Conservation (phyloP, 1,140 invertebrate genomes). For the Apis laboriosa region DNA sequence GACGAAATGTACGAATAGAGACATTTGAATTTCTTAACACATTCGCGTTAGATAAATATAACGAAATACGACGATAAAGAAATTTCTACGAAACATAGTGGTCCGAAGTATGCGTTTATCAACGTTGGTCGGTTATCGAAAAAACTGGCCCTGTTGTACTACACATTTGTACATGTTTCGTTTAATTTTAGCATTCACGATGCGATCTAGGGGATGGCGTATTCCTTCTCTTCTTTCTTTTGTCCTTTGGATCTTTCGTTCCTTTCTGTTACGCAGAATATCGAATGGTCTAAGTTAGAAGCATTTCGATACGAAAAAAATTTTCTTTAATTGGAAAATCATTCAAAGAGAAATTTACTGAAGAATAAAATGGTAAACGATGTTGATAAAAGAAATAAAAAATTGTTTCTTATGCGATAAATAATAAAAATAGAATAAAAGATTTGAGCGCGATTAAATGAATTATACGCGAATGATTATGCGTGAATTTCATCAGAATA, state of each 20-base stretch:
- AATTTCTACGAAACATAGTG: constrained; percentile 17
- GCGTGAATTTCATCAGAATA: no score
- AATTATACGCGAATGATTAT: no score
- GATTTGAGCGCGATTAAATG: no score
- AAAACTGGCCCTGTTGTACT: not conserved
- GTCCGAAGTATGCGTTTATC: not conserved
- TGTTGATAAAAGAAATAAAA: no score
- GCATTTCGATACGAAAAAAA: not conserved
- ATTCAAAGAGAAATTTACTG: no score
- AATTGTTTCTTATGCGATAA: no score
- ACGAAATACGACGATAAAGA: constrained; percentile 30
- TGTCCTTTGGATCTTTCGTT: not conserved
- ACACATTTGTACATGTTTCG: not conserved
- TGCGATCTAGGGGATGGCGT: constrained; percentile 5
- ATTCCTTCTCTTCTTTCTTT: not conserved
- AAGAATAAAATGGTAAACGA: no score
- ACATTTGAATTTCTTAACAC: constrained; percentile 16
- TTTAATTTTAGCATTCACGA: constrained; percentile 40
- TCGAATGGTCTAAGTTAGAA: not conserved
- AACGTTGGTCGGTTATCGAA: constrained; percentile 10
- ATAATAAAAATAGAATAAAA: no score
- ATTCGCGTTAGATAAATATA: constrained; percentile 15
- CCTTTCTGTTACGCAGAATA: not conserved
- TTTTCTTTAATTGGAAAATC: no score
- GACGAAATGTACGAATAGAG: not conserved